Base-by-base conservation (phyloP, 2,888 invertebrate species). In the Cryptus armator region DNA sequence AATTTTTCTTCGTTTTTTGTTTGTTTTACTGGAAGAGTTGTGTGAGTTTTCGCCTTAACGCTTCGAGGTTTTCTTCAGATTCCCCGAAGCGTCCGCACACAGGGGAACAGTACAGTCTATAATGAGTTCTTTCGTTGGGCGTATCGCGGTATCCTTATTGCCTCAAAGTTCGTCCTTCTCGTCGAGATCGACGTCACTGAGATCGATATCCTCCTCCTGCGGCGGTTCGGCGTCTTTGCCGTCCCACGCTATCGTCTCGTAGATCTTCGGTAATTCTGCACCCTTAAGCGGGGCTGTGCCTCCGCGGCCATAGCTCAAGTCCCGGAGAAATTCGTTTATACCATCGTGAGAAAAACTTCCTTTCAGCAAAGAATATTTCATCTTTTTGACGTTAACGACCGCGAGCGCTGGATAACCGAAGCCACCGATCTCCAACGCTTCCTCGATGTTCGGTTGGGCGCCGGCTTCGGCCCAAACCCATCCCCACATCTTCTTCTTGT, bases 371-470 rank as follows among this genome's bases (percentile, higher is more conserved):
- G 99, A 98, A 95, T 97, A 99, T 94, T 99, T 99, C 96, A 98
- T 97, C 94, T 99, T 99, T 94, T 99, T 98, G 14, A 97, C 96
- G 94, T 99, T 99, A 81, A 99, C 97, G 19, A 98, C 99, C 6
- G 99, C 99, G 97, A 99, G 97, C 0, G 99, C 99, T 1, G 99
- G 99, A 94, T 99, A 99, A 10, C 99, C 99, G 94, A 99, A 99
- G 6, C 96, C 99, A 86, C 99, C 99, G 88, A 99, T 97, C 92
- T 98, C 99, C 48, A 99, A 94, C 0, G 98, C 96, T 86, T 96
- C 96, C 93, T 99, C 99, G 19, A 99, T 93, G 0, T 96, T 96
- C 0, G 95, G 93, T 93, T 99, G 99, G 1, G 97, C 95, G 10
- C 97, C 97, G 59, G 98, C 99, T 93, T 99, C 99, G 1, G 98